Percentiles rank a stretch among this genome's conserved stretches.
These are phyloP conservation scores for Erebia palarica DNA, from an alignment of 2,888 invertebrate species.

Conservation along the genomic window DNA sequence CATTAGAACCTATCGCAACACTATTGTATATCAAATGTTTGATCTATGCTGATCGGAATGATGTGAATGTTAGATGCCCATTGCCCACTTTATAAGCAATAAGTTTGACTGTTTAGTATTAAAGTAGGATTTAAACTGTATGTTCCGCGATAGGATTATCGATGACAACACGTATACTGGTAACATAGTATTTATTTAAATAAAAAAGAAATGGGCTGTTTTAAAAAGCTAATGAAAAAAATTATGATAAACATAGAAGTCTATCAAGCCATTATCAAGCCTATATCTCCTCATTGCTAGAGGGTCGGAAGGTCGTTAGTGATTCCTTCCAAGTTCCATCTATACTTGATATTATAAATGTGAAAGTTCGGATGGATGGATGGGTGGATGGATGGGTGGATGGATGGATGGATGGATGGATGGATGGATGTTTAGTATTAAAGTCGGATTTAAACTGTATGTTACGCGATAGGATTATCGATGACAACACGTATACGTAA, in stretches of 20 bases:
- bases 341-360: no score
- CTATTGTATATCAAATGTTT: conserved; percentile 28
- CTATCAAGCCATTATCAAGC: no score
- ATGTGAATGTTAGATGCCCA: conserved; percentile 26
- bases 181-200: no score
- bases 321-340: no score
- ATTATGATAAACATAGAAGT: no score
- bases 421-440: background rate
- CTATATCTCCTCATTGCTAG: no score
- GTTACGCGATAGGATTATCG: background rate
- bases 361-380: no score
- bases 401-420: no score
- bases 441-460: background rate
- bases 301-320: no score
- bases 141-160: background rate
- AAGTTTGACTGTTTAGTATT: conserved; percentile 2
- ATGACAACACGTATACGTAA: background rate
- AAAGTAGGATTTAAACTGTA: background rate
- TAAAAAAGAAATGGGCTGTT: no score
- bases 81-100: conserved; percentile 26
- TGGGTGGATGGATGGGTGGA: no score
- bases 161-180: background rate
- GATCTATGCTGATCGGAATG: conserved; percentile 24
- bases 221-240: no score
- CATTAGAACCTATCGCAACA: conserved; percentile 30